Evolutionary conservation across 92 coral and sea anemone species (phyloP), one percentile per base, ranked within the genome.

Genomic region (Desmophyllum pertusum): DNA sequence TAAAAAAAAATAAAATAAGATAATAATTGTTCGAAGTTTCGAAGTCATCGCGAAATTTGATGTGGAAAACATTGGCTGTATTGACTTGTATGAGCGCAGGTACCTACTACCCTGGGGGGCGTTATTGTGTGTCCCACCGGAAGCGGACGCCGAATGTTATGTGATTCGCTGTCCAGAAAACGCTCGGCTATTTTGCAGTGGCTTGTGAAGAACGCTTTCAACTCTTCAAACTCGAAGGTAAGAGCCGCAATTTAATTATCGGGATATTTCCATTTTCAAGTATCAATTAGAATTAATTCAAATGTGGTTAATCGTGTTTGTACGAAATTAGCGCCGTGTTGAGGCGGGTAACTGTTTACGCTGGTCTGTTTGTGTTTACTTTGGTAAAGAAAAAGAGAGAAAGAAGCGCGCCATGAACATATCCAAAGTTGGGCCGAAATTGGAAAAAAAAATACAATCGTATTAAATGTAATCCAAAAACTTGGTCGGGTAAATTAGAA

Each of bases 1-100:
- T n/a, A n/a, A n/a, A n/a, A n/a, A n/a, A n/a, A n/a, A n/a, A n/a
- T n/a, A n/a, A n/a, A n/a, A n/a, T n/a, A n/a, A n/a, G n/a, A n/a
- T n/a, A n/a, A n/a, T n/a, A n/a, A n/a, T n/a, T n/a, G n/a, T n/a
- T n/a, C n/a, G n/a, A n/a, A n/a, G n/a, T n/a, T n/a, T 97, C 97
- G 95, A 92, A 77, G 91, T 97, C 38, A 85, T 97, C 27, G 88
- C 96, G 17, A 87, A 92, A 81, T 92, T 91, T 46, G 92, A 87
- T 55, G 76, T 97, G 63, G 95, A 92, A 69, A 83, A 92, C 46
- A 86, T 97, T 25, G 99, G 99, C 18, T 91, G 89, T 36, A 92
- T 93, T 21, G 93, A 90, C 59, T 46, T 95, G 83, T 90, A 75
- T 63, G 90, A 93, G 69, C n/a, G n/a, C 94, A 85, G 48, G 94